Conservation (phyloP, 2,797 vertebrate genomes). For the Peromyscus melanophrys region DNA sequence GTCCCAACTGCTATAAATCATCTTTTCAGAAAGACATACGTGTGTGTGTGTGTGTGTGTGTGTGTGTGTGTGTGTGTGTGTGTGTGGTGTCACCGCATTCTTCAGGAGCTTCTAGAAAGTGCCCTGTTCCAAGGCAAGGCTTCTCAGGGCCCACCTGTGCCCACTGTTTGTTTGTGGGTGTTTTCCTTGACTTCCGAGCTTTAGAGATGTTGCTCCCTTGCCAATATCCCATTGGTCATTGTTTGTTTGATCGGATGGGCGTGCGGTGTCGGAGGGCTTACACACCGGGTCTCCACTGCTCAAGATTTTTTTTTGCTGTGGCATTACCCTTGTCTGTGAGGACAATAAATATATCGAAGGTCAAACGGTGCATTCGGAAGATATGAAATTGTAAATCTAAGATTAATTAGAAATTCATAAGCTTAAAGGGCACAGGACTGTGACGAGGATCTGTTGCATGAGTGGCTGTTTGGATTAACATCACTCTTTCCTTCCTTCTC, state of each 20-base stretch:
- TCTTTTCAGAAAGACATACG: background rate
- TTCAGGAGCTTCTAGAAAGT: background rate
- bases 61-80: no score
- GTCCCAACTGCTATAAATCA: background rate
- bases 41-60: no score
- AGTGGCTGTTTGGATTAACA: background rate
- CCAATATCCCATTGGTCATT: background rate
- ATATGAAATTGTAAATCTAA: slow-evolving; percentile 20
- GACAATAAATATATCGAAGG: slow-evolving; percentile 24
- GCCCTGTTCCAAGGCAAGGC: background rate
- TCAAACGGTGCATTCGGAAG: background rate
- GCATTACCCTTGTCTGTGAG: background rate
- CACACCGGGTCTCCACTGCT: background rate
- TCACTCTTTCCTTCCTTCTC: background rate
- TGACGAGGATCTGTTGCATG: background rate
- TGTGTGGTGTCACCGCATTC: background rate
- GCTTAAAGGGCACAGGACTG: background rate
- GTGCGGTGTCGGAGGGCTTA: background rate
- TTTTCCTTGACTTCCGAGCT: background rate
- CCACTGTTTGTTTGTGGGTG: background rate
- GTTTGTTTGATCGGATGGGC: slow-evolving; percentile 17
- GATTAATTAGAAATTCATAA: slow-evolving; percentile 48
- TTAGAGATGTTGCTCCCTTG: background rate
- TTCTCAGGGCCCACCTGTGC: background rate
- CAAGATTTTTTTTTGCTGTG: background rate